A percentile compares a stretch with the other conserved stretches of the same genome.
Evolutionary conservation across 2,888 invertebrate genomes (phyloP).

Genomic region (Listrodromus nycthemerus): DNA sequence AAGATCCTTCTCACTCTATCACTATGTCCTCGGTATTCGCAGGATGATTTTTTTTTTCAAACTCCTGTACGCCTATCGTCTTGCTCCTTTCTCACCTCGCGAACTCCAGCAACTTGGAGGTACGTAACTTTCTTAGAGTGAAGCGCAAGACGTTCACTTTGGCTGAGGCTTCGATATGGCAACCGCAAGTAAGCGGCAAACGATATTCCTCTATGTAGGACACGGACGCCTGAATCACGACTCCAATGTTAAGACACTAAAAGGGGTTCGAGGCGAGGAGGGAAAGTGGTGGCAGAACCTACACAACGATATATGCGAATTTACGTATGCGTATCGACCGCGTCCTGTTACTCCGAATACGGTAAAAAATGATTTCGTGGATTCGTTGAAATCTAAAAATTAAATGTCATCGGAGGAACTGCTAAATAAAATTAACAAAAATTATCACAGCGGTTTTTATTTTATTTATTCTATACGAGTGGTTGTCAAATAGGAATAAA

Average conservation of each 20-base stretch:
- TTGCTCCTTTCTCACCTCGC: constrained; percentile 50
- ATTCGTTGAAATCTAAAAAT: not conserved
- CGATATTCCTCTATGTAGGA: constrained; percentile 73
- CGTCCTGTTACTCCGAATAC: not conserved
- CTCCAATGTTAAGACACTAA: constrained; percentile 75
- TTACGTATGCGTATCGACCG: not conserved
- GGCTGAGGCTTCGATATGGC: constrained; percentile 45
- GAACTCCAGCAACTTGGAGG: constrained; percentile 29
- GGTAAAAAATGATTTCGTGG: not conserved
- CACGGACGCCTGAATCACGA: constrained; percentile 79
- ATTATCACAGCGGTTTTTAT: too few species aligned
- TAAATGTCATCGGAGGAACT: not conserved
- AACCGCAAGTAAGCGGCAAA: constrained; percentile 34
- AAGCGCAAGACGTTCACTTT: constrained; percentile 65
- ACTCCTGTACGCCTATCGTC: not conserved
- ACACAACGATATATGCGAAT: constrained; percentile 25
- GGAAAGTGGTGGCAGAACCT: constrained; percentile 71
- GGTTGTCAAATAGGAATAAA: not conserved
- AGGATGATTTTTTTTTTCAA: constrained; percentile 5
- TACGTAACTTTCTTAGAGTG: constrained; percentile 61
- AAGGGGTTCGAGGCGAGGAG: constrained; percentile 69
- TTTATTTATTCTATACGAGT: too few species aligned
- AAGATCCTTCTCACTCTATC: constrained; percentile 27
- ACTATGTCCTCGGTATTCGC: not conserved
- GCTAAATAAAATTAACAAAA: not conserved